Evolutionary conservation across 2,797 vertebrate genomes (phyloP).

Genomic region (Lepidocolaptes lacrymiger): DNA sequence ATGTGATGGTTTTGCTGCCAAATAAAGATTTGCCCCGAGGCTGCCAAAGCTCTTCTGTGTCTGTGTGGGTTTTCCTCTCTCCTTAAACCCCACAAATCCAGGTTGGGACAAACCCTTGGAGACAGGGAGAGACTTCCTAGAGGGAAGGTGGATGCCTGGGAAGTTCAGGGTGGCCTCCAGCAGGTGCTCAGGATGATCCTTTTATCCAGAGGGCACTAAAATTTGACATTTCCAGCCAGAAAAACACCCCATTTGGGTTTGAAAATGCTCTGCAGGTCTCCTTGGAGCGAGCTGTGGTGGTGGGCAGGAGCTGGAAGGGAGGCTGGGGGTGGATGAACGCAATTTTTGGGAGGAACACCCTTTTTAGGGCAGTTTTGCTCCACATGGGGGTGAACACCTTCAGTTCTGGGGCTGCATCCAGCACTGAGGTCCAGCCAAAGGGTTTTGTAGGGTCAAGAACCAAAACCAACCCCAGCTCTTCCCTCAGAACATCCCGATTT

Average conservation of each 20-base stretch:
- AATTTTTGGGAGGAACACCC: fast-evolving
- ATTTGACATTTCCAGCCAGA: fast-evolving
- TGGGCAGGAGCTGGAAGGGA: not conserved
- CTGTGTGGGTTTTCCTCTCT: not conserved
- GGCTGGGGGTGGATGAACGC: fast-evolving
- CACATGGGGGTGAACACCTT: fast-evolving
- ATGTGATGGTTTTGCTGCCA: not conserved
- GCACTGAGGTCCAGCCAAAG: fast-evolving
- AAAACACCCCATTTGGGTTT: fast-evolving
- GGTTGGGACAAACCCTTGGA: not conserved
- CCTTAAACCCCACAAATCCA: fast-evolving
- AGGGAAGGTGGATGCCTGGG: fast-evolving
- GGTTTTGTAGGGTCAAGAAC: fast-evolving
- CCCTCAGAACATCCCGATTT: fast-evolving
- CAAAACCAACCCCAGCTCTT: fast-evolving
- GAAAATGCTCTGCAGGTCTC: fast-evolving
- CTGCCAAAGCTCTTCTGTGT: not conserved
- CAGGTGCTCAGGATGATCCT: fast-evolving
- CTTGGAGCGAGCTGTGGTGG: fast-evolving
- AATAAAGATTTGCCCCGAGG: constrained; percentile 26
- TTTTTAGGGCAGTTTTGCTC: not conserved
- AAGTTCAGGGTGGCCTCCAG: not conserved
- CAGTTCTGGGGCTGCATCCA: not conserved
- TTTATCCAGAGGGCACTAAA: fast-evolving
- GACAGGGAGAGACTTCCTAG: no score